Conservation (phyloP, 2,888 invertebrate species). For the Lasioglossum figueresi region DNA sequence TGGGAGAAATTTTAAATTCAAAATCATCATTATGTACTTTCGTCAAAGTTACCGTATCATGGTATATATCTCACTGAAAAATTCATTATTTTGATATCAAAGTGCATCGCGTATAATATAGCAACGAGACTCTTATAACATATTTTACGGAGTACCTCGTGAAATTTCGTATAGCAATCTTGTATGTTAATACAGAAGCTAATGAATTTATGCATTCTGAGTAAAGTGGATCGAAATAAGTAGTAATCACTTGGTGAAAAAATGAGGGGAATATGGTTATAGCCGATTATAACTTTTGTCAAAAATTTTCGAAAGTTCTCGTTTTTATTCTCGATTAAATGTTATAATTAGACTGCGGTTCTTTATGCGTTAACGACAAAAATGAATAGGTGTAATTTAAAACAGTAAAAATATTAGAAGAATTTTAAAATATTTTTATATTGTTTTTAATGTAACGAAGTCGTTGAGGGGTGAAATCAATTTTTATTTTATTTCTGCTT, state of each 20-base stretch:
- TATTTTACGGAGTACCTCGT: neutral
- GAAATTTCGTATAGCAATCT: neutral
- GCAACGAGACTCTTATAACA: neutral
- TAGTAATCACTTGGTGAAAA: neutral
- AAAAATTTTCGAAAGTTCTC: neutral
- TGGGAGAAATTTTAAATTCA: neutral
- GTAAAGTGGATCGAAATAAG: neutral
- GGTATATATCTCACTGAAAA: neutral
- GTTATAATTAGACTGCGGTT: neutral
- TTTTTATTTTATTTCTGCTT: too few relatives aligned
- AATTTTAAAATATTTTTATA: too few relatives aligned
- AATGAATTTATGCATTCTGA: neutral
- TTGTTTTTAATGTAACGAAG: too few relatives aligned
- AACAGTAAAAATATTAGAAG: too few relatives aligned
- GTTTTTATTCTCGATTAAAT: neutral
- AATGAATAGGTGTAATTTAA: too few relatives aligned
- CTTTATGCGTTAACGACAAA: too few relatives aligned
- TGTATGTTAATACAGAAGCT: neutral
- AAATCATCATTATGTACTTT: neutral
- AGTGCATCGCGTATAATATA: neutral
- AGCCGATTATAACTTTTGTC: neutral
- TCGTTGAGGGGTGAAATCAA: too few relatives aligned
- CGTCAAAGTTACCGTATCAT: neutral
- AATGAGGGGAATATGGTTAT: neutral
- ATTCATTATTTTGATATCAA: neutral